These are phyloP conservation scores for Cepaea hortensis DNA, from an alignment of 2,888 invertebrate genomes.

Conservation along the genomic window DNA sequence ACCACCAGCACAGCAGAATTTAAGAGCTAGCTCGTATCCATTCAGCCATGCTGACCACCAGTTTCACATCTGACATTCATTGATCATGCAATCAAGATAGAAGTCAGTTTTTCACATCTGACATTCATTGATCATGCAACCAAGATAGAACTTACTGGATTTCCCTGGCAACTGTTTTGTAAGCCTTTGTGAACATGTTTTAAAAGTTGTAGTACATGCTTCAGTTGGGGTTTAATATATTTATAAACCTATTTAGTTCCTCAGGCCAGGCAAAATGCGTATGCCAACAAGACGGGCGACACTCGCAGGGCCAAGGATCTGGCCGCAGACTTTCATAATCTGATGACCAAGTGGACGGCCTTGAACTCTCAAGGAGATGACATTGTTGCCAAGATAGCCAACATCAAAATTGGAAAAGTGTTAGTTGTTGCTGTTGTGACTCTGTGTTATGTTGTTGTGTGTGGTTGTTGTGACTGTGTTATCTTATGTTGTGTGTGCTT, in stretches of 20 bases:
- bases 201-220: neutral
- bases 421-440: slow-evolving; percentile 46
- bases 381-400: slow-evolving; percentile 65
- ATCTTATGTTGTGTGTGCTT: neutral
- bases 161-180: too few relatives aligned
- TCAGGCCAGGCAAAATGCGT: slow-evolving; percentile 27
- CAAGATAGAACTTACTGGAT: too few relatives aligned
- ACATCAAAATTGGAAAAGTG: slow-evolving; percentile 66
- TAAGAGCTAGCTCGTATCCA: too few relatives aligned
- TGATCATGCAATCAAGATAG: too few relatives aligned
- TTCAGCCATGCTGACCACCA: too few relatives aligned
- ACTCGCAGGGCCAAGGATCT: slow-evolving; percentile 80
- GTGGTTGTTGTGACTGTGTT: neutral
- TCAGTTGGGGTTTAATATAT: neutral
- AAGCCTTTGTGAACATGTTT: neutral
- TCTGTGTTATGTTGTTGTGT: neutral
- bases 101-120: too few relatives aligned
- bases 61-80: too few relatives aligned
- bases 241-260: neutral
- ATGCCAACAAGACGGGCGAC: slow-evolving; percentile 80
- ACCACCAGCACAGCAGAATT: too few relatives aligned
- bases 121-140: too few relatives aligned
- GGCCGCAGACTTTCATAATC: slow-evolving; percentile 77
- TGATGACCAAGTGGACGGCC: slow-evolving; percentile 66
- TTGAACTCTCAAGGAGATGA: slow-evolving; percentile 60